A percentile compares a stretch with the other conserved stretches of the same genome.
Evolutionary conservation across 2,113 vertebrate genomes (phyloP).

Genomic region (Poecilia latipinna): DNA sequence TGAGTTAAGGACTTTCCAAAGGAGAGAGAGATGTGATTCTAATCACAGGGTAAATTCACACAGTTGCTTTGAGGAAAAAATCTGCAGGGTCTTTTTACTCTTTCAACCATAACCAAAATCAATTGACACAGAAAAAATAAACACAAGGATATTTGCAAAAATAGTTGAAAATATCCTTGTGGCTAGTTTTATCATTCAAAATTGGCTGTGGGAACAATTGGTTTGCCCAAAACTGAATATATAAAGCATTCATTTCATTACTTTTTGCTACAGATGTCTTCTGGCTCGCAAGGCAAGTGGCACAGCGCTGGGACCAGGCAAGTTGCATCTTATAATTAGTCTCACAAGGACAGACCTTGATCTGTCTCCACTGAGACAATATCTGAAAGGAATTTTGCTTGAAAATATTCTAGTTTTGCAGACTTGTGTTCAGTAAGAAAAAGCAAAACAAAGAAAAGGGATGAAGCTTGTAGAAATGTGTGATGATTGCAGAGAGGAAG

Average conservation of each 20-base stretch:
- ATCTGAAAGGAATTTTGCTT: slow-evolving; percentile 23
- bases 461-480: not conserved
- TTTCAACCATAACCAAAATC: not conserved
- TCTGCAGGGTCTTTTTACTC: not conserved
- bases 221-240: not conserved
- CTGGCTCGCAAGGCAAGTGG: slow-evolving; percentile 11
- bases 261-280: slow-evolving; percentile 1
- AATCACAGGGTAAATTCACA: too few species aligned
- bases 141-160: not conserved
- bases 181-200: not conserved
- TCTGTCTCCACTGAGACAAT: slow-evolving; percentile 20
- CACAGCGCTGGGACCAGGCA: slow-evolving; percentile 5
- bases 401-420: slow-evolving; percentile 23
- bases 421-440: not conserved
- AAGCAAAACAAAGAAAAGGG: not conserved
- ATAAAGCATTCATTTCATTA: slow-evolving; percentile 22
- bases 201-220: not conserved
- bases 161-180: not conserved
- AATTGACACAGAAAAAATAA: not conserved
- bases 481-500: slow-evolving; percentile 21
- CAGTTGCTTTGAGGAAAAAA: not conserved
- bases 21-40: too few species aligned
- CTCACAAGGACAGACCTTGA: slow-evolving; percentile 34
- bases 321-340: slow-evolving; percentile 30
- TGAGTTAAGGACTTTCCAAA: too few species aligned